Evolutionary conservation across 2,113 vertebrate species (phyloP), one percentile per base, ranked within the genome.

Genomic region (Motacilla alba): DNA sequence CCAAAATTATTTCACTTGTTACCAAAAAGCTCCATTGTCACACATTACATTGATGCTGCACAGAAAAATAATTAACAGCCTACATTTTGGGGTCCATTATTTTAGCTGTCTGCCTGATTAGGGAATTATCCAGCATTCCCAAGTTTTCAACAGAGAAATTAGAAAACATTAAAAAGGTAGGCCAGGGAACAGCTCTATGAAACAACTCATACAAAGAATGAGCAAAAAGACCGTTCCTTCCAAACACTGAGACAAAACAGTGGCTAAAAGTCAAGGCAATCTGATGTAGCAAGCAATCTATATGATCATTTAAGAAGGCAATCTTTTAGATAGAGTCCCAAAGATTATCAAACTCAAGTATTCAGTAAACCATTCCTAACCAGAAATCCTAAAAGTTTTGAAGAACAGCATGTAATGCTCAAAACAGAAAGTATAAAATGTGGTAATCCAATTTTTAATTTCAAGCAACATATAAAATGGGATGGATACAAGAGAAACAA

Each of bases 91-190:
- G 95, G 93, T 95, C 79, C 92, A 94, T 97, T 97, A 97, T 94
- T 96, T 97, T 78, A 78, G 96, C 96, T 95, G 93, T 95, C 95
- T 97, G 96, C 93, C 81, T 95, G 94, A 96, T 96, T 89, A 93
- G 97, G 96, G 97, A 98, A 97, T 98, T 98, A 97, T 85, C 90
- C 86, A 90, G 94, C 97, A 98, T 97, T 97, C 96, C 97, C 95
- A 97, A 92, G 90, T 96, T 97, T 96, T 97, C 96, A 93, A 94
- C 75, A 41, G 89, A 97, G 83, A 97, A 96, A 97, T 85, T 96
- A 98, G 92, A 97, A 97, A 97, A 95, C 84, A 97, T 98, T 96
- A 91, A 91, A 97, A 95, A 97, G 97, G 80, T 95, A 96, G 95
- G 92, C 96, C 94, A 95, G 95, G 97, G 95, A 98, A 98, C 90